These are phyloP conservation scores for Channa striata DNA, from an alignment of 2,797 vertebrate species.

Conservation along the genomic window DNA sequence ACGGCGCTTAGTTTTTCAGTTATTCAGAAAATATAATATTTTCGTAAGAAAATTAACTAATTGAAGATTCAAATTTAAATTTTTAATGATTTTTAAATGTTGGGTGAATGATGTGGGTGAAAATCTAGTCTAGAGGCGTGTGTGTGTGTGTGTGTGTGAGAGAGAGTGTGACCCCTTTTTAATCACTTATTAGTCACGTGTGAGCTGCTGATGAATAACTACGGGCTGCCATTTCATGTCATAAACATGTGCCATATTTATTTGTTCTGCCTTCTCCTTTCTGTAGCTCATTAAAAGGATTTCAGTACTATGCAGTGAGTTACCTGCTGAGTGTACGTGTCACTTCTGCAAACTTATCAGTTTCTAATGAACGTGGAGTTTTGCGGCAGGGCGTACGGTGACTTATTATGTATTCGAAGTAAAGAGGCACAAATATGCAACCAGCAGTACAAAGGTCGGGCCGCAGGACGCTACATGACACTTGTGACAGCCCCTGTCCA, in stretches of 20 bases:
- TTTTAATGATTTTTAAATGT: neutral
- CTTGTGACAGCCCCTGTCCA: too few species aligned
- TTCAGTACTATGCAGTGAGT: neutral
- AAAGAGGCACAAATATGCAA: neutral
- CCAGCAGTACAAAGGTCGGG: neutral
- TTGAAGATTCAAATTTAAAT: neutral
- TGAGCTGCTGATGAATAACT: constrained; percentile 1
- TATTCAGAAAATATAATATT: neutral
- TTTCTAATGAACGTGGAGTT: neutral
- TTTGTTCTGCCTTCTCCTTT: constrained; percentile 10
- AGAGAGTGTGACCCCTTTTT: neutral
- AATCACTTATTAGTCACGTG: neutral
- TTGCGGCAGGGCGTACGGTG: neutral
- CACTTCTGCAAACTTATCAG: neutral
- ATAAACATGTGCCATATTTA: constrained; percentile 16
- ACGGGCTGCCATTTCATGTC: constrained; percentile 16
- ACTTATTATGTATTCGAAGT: neutral
- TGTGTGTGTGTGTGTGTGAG: constrained; percentile 6
- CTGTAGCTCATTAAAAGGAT: constrained; percentile 7
- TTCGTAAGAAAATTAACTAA: neutral
- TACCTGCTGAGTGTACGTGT: neutral
- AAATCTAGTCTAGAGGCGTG: neutral
- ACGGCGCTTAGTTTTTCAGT: neutral
- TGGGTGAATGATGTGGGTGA: neutral
- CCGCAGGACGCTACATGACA: neutral